Conservation (phyloP, 2,888 invertebrate species). For the Dasysyrphus albostriatus region DNA sequence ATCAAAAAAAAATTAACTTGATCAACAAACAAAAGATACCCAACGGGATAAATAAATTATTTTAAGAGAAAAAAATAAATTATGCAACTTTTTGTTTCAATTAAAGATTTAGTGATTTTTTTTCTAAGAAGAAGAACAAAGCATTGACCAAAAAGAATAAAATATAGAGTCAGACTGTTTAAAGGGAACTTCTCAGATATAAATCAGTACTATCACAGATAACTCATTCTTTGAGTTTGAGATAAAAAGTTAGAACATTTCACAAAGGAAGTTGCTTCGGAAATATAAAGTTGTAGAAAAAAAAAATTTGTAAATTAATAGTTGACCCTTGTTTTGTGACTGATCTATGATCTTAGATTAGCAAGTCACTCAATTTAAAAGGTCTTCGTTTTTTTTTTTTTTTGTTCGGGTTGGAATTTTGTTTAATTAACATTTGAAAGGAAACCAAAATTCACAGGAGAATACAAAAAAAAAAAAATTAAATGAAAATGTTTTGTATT, state of each 20-base stretch:
- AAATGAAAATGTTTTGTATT: too few species aligned
- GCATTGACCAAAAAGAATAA: not conserved
- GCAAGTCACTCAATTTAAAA: not conserved
- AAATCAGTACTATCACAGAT: not conserved
- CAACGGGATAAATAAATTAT: constrained; percentile 30
- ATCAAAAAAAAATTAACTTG: constrained; percentile 1
- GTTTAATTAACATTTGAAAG: not conserved
- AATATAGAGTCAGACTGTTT: not conserved
- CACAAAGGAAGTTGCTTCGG: not conserved
- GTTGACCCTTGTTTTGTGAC: constrained; percentile 12
- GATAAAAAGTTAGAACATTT: not conserved
- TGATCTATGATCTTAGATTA: constrained; percentile 15
- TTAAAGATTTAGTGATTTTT: not conserved
- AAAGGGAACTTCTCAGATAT: not conserved
- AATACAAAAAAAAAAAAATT: too few species aligned
- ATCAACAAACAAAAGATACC: constrained; percentile 1
- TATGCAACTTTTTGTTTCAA: constrained; percentile 18
- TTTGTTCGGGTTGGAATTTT: too few species aligned
- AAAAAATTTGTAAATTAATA: not conserved
- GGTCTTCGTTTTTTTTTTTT: not conserved
- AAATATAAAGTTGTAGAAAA: not conserved
- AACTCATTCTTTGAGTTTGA: not conserved
- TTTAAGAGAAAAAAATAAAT: constrained; percentile 11
- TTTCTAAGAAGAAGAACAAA: not conserved
- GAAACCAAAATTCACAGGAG: not conserved